These are phyloP conservation scores for Drosophila watanabei DNA, from an alignment of 1,140 invertebrate genomes.

Conservation along the genomic window DNA sequence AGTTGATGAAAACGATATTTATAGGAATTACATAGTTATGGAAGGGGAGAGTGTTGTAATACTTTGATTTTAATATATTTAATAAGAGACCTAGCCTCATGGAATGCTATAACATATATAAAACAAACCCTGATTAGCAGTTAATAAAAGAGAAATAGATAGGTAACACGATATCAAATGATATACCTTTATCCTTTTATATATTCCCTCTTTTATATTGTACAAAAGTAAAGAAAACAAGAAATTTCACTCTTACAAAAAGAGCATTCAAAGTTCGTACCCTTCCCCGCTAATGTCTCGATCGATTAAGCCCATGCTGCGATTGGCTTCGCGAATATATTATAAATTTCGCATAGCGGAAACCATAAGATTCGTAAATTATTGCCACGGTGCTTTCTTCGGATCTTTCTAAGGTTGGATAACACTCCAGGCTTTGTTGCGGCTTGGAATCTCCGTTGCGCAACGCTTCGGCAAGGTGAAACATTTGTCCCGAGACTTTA, in stretches of 20 bases:
- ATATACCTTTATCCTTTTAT: background rate
- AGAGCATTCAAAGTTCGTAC: constrained; percentile 7
- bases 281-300: background rate
- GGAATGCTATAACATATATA: no score
- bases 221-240: background rate
- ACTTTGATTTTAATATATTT: background rate
- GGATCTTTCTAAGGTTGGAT: constrained; percentile 53
- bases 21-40: background rate
- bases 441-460: constrained; percentile 63
- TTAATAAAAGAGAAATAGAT: background rate
- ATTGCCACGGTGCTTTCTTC: constrained; percentile 59
- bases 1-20: background rate
- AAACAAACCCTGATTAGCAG: no score
- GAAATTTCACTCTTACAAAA: background rate
- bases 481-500: constrained; percentile 37
- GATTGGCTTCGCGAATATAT: constrained; percentile 44
- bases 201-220: background rate
- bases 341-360: constrained; percentile 47
- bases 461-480: constrained; percentile 47
- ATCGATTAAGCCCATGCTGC: constrained; percentile 31
- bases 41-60: background rate
- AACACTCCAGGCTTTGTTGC: constrained; percentile 31
- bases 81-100: background rate
- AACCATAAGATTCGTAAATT: constrained; percentile 38
- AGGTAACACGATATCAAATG: background rate